Evolutionary conservation across 2,888 invertebrate genomes (phyloP).

Genomic region (Sepioteuthis lessoniana): DNA sequence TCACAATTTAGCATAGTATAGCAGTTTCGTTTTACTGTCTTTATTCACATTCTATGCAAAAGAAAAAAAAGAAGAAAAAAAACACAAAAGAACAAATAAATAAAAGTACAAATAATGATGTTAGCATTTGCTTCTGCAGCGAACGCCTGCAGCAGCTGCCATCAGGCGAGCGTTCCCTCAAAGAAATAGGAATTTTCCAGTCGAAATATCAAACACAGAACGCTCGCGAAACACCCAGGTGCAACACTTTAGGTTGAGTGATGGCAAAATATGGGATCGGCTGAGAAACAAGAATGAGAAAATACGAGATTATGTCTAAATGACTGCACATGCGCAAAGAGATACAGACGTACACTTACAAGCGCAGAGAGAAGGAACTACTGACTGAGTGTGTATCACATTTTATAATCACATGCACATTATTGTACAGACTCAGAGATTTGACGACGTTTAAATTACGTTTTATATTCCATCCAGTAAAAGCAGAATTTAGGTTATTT

Average conservation of each 20-base stretch:
- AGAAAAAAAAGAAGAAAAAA: neutral
- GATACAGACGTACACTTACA: neutral
- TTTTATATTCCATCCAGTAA: too few relatives aligned
- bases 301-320: neutral
- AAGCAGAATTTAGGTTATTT: too few relatives aligned
- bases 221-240: neutral
- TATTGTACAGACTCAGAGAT: too few relatives aligned
- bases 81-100: neutral
- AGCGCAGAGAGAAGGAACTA: neutral
- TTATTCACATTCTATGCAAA: neutral
- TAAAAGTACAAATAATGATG: neutral
- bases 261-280: neutral
- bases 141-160: slow-evolving; percentile 5
- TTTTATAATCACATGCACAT: too few relatives aligned
- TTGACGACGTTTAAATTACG: too few relatives aligned
- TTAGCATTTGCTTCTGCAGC: neutral
- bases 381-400: too few relatives aligned
- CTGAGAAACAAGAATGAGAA: neutral
- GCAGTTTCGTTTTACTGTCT: neutral
- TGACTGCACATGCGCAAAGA: slow-evolving; percentile 17
- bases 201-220: slow-evolving; percentile 33
- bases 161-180: neutral
- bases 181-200: slow-evolving; percentile 8
- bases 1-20: neutral
- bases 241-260: neutral